Conservation (phyloP, 2,113 vertebrate species). For the Spheniscus mendiculus region DNA sequence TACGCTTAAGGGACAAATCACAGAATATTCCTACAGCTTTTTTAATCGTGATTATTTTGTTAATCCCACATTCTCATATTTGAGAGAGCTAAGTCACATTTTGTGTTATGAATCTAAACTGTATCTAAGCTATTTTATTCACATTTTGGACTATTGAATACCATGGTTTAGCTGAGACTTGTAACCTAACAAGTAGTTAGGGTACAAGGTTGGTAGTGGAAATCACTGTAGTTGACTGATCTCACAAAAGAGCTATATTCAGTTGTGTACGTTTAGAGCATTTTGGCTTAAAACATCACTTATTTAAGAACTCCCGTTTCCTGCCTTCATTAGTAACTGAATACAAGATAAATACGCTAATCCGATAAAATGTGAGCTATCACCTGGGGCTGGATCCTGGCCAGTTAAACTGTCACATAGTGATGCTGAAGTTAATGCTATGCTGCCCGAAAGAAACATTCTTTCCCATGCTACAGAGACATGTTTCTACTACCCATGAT, state of each 20-base stretch:
- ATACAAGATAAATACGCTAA: neutral
- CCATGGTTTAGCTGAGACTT: neutral
- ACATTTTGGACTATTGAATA: neutral
- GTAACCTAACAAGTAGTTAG: neutral
- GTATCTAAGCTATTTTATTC: neutral
- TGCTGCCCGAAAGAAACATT: neutral
- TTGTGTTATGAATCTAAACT: neutral
- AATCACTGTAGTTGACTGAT: neutral
- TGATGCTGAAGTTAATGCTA: fast-evolving
- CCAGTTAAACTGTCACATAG: neutral
- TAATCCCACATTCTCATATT: neutral
- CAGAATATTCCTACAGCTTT: neutral
- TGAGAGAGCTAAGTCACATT: neutral
- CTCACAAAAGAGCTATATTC: neutral
- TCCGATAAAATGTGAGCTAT: neutral
- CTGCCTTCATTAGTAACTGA: neutral
- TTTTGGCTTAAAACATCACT: neutral
- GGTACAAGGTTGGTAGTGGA: neutral
- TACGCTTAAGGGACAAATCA: neutral
- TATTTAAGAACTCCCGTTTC: neutral
- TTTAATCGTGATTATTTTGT: neutral
- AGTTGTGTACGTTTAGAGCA: neutral
- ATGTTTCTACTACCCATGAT: neutral
- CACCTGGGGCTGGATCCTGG: neutral
- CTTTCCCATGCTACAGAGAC: neutral